Evolutionary conservation across 1,140 invertebrate species (phyloP), one percentile per base, ranked within the genome.

Genomic region (Ceratoteleas bidentatus): DNA sequence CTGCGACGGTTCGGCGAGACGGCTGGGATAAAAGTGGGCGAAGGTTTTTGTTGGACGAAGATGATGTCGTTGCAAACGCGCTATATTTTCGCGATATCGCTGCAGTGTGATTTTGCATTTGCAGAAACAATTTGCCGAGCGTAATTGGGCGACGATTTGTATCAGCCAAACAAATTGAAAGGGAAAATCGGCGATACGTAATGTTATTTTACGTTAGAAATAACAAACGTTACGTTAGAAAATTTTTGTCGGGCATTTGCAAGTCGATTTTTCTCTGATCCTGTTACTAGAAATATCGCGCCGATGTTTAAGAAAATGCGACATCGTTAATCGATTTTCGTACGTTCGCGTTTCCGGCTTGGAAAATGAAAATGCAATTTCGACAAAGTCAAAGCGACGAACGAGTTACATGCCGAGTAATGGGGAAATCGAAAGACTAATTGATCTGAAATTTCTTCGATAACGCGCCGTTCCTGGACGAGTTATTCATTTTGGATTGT

Each of bases 151-250:
- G 38, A 72, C 24, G 40, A 72, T 72, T 62, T 72, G 53, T 69
- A 69, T 68, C 54, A 45, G 62, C n/a, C 0, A n/a, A 68, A 58
- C 65, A 57, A 69, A 58, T 69, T 57, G 53, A 69, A 58, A 49
- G 43, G 24, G 14, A 69, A 50, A 57, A 58, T 7, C 6, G 10
- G 15, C n/a, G 49, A 60, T 61, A 68, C 8, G 45, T 61, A 72
- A 61, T 54, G 13, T 50, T 32, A 58, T 68, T 68, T 57, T 49
- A 68, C 40, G 14, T 68, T 57, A 57, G 64, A 68, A 68, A 57
- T 57, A 57, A 53, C 54, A 43, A n/a, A 5, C 40, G 52, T 64
- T 52, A 16, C 32, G 0, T 64, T 5, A n/a, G n/a, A n/a, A 32
- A 64, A 64, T 53, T 47, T 52, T 62, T 50, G 38, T 50, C 45